Evolutionary conservation across 2,797 vertebrate species (phyloP).

Genomic region (Rhinophrynus dorsalis): DNA sequence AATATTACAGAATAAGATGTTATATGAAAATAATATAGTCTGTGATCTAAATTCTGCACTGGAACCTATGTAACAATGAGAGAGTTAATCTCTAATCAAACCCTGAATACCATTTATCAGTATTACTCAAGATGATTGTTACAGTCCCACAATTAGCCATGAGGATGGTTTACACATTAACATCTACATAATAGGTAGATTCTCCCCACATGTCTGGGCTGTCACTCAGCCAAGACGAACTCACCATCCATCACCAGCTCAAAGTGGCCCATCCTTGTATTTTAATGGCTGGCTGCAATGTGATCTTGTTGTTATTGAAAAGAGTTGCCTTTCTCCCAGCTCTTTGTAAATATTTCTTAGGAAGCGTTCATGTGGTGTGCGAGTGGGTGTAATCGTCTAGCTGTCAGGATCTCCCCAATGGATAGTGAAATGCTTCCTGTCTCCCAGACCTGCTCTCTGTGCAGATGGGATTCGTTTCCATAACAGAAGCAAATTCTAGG

Average conservation of each 20-base stretch:
- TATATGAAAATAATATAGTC: no score
- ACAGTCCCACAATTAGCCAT: background rate
- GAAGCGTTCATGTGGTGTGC: slow-evolving; percentile 20
- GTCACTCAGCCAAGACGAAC: slow-evolving; percentile 39
- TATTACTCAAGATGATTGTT: slow-evolving; percentile 37
- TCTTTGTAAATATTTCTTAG: slow-evolving; percentile 44
- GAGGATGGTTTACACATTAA: slow-evolving; percentile 27
- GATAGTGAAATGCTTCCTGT: background rate
- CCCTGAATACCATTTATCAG: slow-evolving; percentile 8
- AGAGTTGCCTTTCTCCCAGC: slow-evolving; percentile 31
- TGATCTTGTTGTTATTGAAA: slow-evolving; percentile 39
- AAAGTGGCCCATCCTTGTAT: background rate
- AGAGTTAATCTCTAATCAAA: slow-evolving; percentile 2
- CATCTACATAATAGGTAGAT: slow-evolving; percentile 19
- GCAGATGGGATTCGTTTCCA: no score
- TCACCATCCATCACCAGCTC: slow-evolving; percentile 41
- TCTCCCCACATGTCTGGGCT: slow-evolving; percentile 24
- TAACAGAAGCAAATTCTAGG: no score
- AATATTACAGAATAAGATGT: no score
- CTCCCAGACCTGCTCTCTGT: no score
- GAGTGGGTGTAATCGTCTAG: slow-evolving; percentile 30
- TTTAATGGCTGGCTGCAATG: slow-evolving; percentile 4
- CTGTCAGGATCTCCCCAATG: background rate
- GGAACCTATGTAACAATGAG: no score
- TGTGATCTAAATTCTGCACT: no score